Conservation (phyloP, 2,113 vertebrate genomes). For the Sinocyclocheilus rhinocerous region DNA sequence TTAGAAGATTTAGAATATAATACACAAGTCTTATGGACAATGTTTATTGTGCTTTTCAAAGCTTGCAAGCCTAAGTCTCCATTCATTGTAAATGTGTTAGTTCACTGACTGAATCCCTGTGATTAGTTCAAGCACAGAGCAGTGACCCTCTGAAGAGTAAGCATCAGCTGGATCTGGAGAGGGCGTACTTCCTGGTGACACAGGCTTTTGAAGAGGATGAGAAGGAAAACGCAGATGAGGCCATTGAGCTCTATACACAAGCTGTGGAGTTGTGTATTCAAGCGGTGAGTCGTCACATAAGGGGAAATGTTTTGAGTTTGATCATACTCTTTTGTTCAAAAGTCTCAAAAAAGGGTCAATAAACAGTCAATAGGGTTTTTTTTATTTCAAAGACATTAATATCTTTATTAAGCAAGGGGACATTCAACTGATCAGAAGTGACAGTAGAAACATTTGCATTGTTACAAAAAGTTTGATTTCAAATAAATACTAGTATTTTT, state of each 20-base stretch:
- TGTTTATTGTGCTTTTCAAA: not conserved
- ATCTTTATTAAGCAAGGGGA: not conserved
- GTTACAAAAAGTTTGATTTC: not conserved
- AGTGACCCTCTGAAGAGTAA: conserved; percentile 91
- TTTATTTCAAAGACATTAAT: too few relatives aligned
- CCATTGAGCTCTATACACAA: conserved; percentile 93
- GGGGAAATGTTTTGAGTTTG: not conserved
- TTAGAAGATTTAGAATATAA: not conserved
- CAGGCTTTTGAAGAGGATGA: conserved; percentile 98
- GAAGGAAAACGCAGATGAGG: conserved; percentile 90
- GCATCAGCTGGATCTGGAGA: conserved; percentile 93
- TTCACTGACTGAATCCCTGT: conserved; percentile 12
- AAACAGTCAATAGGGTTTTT: too few relatives aligned
- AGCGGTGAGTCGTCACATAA: conserved; percentile 78
- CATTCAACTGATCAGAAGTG: not conserved
- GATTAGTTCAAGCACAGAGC: conserved; percentile 88
- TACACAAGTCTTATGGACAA: not conserved
- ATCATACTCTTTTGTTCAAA: not conserved
- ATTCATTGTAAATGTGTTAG: not conserved
- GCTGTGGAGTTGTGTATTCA: conserved; percentile 95
- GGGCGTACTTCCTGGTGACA: conserved; percentile 94
- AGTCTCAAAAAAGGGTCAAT: not conserved
- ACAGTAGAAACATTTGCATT: too few relatives aligned
- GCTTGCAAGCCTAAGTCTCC: not conserved
- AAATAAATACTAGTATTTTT: too few relatives aligned